phyloP scores from a whole-genome alignment of 2,113 vertebrate species.

The Oophaga pumilio region DNA sequence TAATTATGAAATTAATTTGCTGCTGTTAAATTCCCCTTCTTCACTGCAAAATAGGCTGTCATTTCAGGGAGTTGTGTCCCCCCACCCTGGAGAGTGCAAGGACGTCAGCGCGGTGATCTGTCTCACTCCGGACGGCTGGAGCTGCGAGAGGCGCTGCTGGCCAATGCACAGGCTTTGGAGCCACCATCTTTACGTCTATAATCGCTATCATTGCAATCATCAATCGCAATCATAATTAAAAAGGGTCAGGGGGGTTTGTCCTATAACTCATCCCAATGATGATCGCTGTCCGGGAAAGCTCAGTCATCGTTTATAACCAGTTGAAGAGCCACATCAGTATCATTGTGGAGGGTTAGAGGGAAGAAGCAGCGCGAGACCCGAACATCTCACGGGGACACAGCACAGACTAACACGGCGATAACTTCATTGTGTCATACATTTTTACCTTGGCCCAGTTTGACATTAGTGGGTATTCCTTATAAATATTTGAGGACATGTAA shows the following conservation, averaged over 20 bases:
- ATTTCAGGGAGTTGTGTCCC: conserved; percentile 6
- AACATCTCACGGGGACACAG: not conserved
- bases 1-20: conserved; percentile 59
- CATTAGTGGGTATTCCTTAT: no score
- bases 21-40: conserved; percentile 54
- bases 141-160: no score
- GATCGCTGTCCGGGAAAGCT: no score
- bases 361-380: not conserved
- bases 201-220: no score
- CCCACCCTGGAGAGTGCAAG: not conserved
- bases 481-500: no score
- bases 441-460: no score
- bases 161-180: not conserved
- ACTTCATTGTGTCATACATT: not conserved
- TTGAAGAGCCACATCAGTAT: no score
- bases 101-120: not conserved
- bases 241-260: no score
- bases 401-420: not conserved
- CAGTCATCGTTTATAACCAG: no score
- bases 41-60: conserved; percentile 48
- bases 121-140: not conserved
- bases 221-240: no score
- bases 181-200: no score
- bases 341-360: not conserved
- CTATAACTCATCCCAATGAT: no score